Evolutionary conservation across 2,797 vertebrate species (phyloP).

Genomic region (Lemur catta): DNA sequence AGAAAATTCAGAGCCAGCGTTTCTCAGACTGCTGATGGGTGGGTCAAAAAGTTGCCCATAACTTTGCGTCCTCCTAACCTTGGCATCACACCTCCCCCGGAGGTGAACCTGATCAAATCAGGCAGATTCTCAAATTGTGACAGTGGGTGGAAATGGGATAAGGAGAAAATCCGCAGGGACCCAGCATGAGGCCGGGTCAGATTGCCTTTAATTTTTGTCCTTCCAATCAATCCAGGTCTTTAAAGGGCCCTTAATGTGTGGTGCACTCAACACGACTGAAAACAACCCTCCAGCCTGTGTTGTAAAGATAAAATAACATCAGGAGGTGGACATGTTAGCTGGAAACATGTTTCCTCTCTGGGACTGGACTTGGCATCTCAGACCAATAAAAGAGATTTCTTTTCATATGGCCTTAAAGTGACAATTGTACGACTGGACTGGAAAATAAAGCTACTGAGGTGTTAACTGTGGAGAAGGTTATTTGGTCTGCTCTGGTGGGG

Average conservation of each 20-base stretch:
- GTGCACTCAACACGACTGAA: conserved; percentile 42
- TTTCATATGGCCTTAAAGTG: conserved; percentile 36
- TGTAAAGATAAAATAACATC: conserved; percentile 56
- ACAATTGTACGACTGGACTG: neutral
- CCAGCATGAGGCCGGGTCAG: conserved; percentile 76
- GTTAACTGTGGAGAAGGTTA: neutral
- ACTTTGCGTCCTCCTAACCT: conserved; percentile 71
- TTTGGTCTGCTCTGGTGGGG: conserved; percentile 11
- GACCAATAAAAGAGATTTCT: conserved; percentile 55
- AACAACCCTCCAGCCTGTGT: conserved; percentile 49
- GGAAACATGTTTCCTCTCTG: conserved; percentile 37
- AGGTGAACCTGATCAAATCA: conserved; percentile 82
- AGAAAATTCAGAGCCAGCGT: conserved; percentile 72
- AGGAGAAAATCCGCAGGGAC: conserved; percentile 72
- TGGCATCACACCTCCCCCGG: conserved; percentile 66
- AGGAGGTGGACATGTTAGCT: neutral
- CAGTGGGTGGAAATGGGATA: conserved; percentile 83
- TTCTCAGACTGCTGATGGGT: conserved; percentile 76
- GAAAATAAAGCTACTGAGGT: neutral
- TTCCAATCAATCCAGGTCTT: conserved; percentile 59
- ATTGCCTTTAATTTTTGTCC: conserved; percentile 77
- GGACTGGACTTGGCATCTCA: conserved; percentile 32
- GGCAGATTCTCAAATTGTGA: conserved; percentile 83
- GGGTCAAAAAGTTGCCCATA: conserved; percentile 75
- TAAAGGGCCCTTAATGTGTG: conserved; percentile 68